Evolutionary conservation across 2,113 vertebrate species (phyloP), one percentile per base, ranked within the genome.

Genomic region (Paradoxurus hermaphroditus): DNA sequence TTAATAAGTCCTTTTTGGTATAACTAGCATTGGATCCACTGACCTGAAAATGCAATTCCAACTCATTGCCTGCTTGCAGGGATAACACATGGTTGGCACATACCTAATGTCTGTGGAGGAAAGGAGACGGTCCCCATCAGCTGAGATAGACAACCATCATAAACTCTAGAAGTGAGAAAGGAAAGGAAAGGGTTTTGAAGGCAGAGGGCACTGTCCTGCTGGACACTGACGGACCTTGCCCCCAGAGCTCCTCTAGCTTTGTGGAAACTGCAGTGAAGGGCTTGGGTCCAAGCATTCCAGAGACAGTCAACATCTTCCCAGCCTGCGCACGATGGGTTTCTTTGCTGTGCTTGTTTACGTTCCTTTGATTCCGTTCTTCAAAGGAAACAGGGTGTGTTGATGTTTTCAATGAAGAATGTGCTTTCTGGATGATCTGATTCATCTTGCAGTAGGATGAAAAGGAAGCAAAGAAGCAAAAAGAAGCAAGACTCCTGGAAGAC

Each of bases 341-440:
- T 97, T 19, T 49, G 19, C 14, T 59, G 72, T 39, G 39, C 53
- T 95, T 97, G 79, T 97, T 98, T 98, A 67, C 96, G 85, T 97
- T 98, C 79, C 92, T 98, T 97, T 95, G 96, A 97, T 92, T 96
- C 77, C 36, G 31, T 77, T 83, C 81, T 97, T 97, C 96, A 97
- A 97, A 97, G 92, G 88, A 70, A 79, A 51, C 3, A 82, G 78
- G 63, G 49, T 79, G 51, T 97, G 96, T 95, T 95, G 95, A 96
- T 92, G 81, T 97, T 96, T 82, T 41, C 75, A 44, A 23, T 78
- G 90, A 98, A 94, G 94, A 97, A 97, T 97, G 97, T 92, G 90
- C 86, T 86, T 96, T 95, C 81, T 83, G 95, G 84, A 88, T 73
- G 79, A 95, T 68, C 83, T 77, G 25, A 77, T 85, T 91, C 51